Conservation (phyloP, 1,140 invertebrate species). For the Cecropterus lyciades region DNA sequence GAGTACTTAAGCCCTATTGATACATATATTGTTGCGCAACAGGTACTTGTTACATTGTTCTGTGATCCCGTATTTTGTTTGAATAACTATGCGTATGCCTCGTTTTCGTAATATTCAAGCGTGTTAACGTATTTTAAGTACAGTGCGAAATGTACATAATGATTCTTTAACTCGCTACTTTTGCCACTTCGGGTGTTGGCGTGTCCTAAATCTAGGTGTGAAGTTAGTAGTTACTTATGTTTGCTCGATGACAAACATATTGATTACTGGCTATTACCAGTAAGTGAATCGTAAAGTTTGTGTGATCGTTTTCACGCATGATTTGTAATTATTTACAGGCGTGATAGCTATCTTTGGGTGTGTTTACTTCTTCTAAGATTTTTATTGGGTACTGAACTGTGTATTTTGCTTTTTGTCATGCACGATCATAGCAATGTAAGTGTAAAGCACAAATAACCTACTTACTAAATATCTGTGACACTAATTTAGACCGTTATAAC, state of each 20-base stretch:
- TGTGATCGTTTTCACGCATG: no score
- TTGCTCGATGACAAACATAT: constrained; percentile 5
- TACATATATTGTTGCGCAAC: no score
- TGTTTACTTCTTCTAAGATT: no score
- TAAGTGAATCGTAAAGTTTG: not conserved
- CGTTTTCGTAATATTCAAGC: constrained; percentile 51
- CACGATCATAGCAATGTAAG: no score
- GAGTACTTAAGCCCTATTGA: no score
- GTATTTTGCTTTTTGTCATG: no score
- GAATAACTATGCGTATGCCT: constrained; percentile 6
- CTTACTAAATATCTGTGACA: no score
- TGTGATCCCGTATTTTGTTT: constrained; percentile 26
- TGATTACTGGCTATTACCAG: constrained; percentile 8
- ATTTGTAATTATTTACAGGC: no score
- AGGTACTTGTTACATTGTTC: constrained; percentile 10
- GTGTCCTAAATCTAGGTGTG: constrained; percentile 45
- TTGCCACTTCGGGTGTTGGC: constrained; percentile 49
- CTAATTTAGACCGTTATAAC: no score
- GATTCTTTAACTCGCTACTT: constrained; percentile 63
- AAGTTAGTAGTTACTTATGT: constrained; percentile 36
- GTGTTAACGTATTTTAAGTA: constrained; percentile 70
- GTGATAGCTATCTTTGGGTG: no score
- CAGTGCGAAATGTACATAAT: constrained; percentile 60
- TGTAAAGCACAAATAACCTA: no score
- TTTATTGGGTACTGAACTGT: no score